Evolutionary conservation across 2,888 invertebrate genomes (phyloP).

Genomic region (Pseudoips prasinana): DNA sequence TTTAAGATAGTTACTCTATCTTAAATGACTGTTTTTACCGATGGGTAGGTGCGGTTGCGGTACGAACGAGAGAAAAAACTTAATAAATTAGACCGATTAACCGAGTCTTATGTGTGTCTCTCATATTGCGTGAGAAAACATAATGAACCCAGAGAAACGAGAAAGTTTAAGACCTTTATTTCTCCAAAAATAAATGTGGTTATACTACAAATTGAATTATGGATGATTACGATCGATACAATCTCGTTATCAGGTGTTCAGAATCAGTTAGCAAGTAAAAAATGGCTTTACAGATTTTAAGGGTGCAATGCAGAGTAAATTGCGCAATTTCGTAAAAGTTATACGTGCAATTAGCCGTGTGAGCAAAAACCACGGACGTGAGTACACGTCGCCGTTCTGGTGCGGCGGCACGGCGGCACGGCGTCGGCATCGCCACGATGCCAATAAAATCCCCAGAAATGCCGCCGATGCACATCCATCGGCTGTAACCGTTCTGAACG

Average conservation of each 20-base stretch:
- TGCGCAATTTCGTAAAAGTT: conserved; percentile 65
- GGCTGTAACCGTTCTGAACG: conserved; percentile 35
- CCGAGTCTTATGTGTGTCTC: conserved; percentile 55
- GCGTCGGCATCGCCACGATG: conserved; percentile 29
- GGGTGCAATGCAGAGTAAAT: conserved; percentile 43
- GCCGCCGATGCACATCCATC: conserved; percentile 48
- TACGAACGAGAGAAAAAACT: conserved; percentile 45
- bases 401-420: conserved; percentile 5
- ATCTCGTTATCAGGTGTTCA: conserved; percentile 44
- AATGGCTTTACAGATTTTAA: conserved; percentile 42
- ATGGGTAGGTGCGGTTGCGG: conserved; percentile 62
- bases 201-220: conserved; percentile 37
- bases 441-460: conserved; percentile 52
- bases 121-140: conserved; percentile 70
- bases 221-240: conserved; percentile 33
- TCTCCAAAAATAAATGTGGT: conserved; percentile 29
- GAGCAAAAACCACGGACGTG: conserved; percentile 58
- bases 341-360: conserved; percentile 55
- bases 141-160: conserved; percentile 45
- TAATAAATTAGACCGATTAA: conserved; percentile 68
- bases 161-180: conserved; percentile 47
- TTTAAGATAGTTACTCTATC: conserved; percentile 64
- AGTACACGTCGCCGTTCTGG: conserved; percentile 37
- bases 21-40: too few relatives aligned
- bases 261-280: conserved; percentile 45